Percentiles rank a stretch among this genome's conserved stretches.
These are phyloP conservation scores for Dryomyza anilis DNA, from an alignment of 2,888 invertebrate species.

Conservation along the genomic window DNA sequence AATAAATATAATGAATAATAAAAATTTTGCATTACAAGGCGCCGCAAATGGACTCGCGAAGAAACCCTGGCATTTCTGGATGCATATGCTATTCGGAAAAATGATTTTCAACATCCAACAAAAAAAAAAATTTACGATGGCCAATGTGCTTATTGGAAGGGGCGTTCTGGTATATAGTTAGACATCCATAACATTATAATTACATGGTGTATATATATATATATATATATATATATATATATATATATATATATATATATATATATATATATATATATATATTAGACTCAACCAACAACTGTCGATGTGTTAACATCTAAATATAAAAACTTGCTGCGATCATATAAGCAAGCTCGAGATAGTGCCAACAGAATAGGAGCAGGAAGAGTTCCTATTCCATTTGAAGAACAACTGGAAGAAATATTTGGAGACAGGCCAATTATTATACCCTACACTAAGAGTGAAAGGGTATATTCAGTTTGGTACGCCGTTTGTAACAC, in stretches of 20 bases:
- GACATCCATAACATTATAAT: neutral
- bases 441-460: too few species aligned
- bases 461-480: too few species aligned
- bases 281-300: neutral
- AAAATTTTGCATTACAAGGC: too few species aligned
- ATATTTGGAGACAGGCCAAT: too few species aligned
- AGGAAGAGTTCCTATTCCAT: too few species aligned
- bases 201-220: too few species aligned
- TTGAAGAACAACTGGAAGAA: too few species aligned
- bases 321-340: neutral
- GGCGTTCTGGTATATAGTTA: neutral
- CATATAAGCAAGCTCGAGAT: neutral
- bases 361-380: neutral
- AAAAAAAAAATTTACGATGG: neutral
- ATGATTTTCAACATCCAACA: neutral
- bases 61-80: neutral
- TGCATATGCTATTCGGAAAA: neutral
- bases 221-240: too few species aligned
- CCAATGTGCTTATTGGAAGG: neutral
- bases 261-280: neutral
- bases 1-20: too few species aligned
- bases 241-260: too few species aligned
- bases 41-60: constrained; percentile 1
- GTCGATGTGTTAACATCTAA: neutral
- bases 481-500: too few species aligned